phyloP scores from a whole-genome alignment of 2,888 invertebrate genomes.

The Allygus modestus region DNA sequence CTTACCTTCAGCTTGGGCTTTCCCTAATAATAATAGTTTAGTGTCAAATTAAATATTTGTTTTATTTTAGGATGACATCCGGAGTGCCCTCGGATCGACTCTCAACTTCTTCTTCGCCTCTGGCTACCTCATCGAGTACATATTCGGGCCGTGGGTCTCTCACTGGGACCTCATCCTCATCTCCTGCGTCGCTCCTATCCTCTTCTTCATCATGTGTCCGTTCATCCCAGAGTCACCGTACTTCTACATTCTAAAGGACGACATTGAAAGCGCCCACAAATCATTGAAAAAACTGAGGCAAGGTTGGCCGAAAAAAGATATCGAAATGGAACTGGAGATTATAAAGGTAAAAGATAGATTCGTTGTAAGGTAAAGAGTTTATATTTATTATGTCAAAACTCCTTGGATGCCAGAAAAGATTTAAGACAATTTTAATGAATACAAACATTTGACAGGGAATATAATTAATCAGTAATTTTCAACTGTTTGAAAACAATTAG shows the following conservation, averaged over 20 bases:
- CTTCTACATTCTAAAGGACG: slow-evolving; percentile 63
- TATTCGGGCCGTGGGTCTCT: slow-evolving; percentile 83
- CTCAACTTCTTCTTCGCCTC: slow-evolving; percentile 85
- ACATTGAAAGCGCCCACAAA: slow-evolving; percentile 64
- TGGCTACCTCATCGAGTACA: slow-evolving; percentile 84
- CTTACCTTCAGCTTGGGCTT: too few relatives aligned
- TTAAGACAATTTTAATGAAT: too few relatives aligned
- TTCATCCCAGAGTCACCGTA: slow-evolving; percentile 69
- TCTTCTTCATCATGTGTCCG: slow-evolving; percentile 66
- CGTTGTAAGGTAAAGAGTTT: neutral
- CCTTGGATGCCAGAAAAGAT: too few relatives aligned
- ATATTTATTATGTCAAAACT: neutral
- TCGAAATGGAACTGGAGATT: slow-evolving; percentile 65
- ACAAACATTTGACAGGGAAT: too few relatives aligned
- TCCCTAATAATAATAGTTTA: too few relatives aligned
- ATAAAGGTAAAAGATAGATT: slow-evolving; percentile 65
- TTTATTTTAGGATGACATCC: slow-evolving; percentile 82
- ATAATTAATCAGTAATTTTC: too few relatives aligned
- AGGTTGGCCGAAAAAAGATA: slow-evolving; percentile 60
- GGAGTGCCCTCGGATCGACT: slow-evolving; percentile 90
- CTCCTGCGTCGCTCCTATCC: slow-evolving; percentile 63
- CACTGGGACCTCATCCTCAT: slow-evolving; percentile 77
- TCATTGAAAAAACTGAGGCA: slow-evolving; percentile 67
- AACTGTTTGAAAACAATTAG: too few relatives aligned
- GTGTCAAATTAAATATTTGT: too few relatives aligned